Percentiles rank a stretch among this genome's conserved stretches.
Evolutionary conservation across 2,113 vertebrate species (phyloP).

Genomic region (Dermatemys mawii): DNA sequence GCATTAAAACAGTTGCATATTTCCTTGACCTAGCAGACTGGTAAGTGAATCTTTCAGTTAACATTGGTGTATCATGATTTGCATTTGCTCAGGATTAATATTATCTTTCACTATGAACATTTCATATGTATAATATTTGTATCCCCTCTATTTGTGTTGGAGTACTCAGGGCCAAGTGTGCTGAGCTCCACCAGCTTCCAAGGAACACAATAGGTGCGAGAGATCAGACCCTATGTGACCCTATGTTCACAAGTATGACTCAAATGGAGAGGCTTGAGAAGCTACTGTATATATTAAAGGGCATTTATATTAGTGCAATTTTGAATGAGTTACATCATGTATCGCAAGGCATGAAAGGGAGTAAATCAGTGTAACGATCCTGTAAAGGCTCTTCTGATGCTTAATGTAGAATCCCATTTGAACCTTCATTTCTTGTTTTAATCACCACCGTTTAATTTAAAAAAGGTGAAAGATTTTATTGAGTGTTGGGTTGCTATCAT

Average conservation of each 20-base stretch:
- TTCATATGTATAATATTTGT: neutral
- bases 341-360: neutral
- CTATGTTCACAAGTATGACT: neutral
- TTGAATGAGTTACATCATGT: neutral
- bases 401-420: neutral
- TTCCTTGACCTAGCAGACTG: neutral
- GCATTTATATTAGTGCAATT: neutral
- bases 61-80: neutral
- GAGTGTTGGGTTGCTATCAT: neutral
- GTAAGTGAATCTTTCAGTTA: neutral
- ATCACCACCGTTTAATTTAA: neutral
- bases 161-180: neutral
- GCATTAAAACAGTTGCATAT: neutral
- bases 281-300: rapidly evolving
- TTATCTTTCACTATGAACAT: neutral
- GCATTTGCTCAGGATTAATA: neutral
- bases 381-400: neutral
- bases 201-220: neutral
- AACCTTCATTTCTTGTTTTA: neutral
- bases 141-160: neutral
- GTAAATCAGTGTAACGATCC: neutral
- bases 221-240: neutral
- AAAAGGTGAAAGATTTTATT: neutral
- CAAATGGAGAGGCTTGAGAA: neutral
- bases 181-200: neutral